A percentile compares a stretch with the other conserved stretches of the same genome.
phyloP scores from a whole-genome alignment of 2,797 vertebrate genomes.

The Momotus momota region DNA sequence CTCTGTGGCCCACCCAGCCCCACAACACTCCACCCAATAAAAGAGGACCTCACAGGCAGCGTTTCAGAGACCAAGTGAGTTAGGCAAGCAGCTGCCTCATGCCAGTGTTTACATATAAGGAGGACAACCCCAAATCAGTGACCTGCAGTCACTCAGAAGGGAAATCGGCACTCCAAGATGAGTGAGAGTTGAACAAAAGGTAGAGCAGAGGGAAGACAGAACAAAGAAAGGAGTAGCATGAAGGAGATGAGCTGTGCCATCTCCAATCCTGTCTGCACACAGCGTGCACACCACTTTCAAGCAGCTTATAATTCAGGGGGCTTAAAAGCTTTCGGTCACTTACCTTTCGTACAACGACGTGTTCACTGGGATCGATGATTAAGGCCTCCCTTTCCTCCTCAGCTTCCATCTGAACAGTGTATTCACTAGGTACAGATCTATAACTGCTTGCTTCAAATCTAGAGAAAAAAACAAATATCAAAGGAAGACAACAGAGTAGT shows the following conservation, averaged over 20 bases:
- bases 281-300: background rate
- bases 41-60: background rate
- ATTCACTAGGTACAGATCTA: slow-evolving; percentile 81
- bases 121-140: background rate
- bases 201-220: background rate
- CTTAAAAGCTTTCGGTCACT: background rate
- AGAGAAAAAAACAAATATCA: background rate
- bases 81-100: background rate
- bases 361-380: slow-evolving; percentile 86
- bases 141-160: background rate
- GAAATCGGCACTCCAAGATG: background rate
- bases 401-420: slow-evolving; percentile 86
- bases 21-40: background rate
- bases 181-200: background rate
- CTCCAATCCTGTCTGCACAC: background rate
- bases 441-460: slow-evolving; percentile 75
- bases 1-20: background rate
- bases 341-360: slow-evolving; percentile 86
- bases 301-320: background rate
- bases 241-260: background rate
- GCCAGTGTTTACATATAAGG: background rate
- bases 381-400: slow-evolving; percentile 90
- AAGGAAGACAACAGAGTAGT: background rate
- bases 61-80: background rate
- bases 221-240: background rate